Conservation (phyloP, 2,797 vertebrate species). For the Melopsittacus undulatus region DNA sequence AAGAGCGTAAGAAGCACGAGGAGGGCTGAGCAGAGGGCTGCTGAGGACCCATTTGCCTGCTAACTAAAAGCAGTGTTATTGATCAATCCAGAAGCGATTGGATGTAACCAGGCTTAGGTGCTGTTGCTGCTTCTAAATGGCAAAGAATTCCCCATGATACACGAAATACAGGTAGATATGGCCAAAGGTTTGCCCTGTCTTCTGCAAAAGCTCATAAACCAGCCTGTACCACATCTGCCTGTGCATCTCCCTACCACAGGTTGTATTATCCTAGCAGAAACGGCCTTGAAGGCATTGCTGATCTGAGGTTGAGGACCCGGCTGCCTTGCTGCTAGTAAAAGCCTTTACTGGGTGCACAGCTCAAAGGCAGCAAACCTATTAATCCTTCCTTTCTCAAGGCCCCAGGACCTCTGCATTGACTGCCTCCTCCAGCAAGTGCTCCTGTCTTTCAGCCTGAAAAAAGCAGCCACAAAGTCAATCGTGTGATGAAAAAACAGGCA, state of each 20-base stretch:
- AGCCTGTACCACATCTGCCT: rapidly evolving
- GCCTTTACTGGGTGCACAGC: neutral
- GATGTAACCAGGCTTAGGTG: neutral
- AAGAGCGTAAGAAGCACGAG: neutral
- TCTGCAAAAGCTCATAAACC: neutral
- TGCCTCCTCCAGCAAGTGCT: neutral
- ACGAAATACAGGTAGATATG: rapidly evolving
- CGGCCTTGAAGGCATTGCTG: neutral
- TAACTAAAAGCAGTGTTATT: neutral
- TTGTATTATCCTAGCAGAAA: rapidly evolving
- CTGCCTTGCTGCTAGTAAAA: neutral
- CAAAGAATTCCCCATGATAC: rapidly evolving
- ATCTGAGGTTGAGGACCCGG: neutral
- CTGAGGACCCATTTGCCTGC: neutral
- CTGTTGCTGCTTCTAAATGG: neutral
- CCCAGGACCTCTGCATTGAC: neutral
- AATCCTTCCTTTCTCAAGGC: neutral
- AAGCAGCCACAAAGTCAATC: neutral
- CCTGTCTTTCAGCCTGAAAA: neutral
- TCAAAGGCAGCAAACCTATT: neutral
- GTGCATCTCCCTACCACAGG: neutral
- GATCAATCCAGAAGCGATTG: neutral
- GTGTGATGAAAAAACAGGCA: neutral
- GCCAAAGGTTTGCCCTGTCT: neutral
- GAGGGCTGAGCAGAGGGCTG: slow-evolving; percentile 22